These are phyloP conservation scores for Myxocyprinus asiaticus DNA, from an alignment of 2,113 vertebrate species.

Conservation along the genomic window DNA sequence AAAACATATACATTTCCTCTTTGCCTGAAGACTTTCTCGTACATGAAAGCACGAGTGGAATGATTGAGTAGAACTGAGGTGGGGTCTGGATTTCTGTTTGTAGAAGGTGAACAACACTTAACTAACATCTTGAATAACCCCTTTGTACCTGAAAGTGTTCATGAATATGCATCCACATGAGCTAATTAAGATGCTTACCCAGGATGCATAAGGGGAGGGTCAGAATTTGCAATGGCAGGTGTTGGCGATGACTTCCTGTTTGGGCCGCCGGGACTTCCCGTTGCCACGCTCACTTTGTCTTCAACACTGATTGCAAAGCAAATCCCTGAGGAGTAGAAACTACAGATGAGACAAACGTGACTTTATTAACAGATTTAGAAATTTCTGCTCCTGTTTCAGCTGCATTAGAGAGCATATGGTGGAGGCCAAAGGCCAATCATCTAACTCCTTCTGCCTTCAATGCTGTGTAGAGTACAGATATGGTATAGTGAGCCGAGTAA, in stretches of 20 bases:
- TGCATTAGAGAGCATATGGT: conserved; percentile 10
- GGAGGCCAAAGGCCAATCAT: conserved; percentile 27
- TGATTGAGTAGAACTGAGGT: background rate
- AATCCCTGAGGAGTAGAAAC: conserved; percentile 10
- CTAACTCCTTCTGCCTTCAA: background rate
- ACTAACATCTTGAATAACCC: background rate
- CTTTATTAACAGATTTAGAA: conserved; percentile 21
- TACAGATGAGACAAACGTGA: conserved; percentile 28
- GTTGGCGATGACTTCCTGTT: conserved; percentile 38
- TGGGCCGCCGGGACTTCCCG: conserved; percentile 31
- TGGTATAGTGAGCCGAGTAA: background rate
- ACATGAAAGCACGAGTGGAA: background rate
- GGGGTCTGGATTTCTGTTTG: background rate
- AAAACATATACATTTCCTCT: no score
- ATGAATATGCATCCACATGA: conserved; percentile 34
- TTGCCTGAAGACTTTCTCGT: background rate
- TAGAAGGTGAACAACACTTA: conserved; percentile 14
- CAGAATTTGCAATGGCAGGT: conserved; percentile 34
- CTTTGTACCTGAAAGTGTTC: conserved; percentile 1
- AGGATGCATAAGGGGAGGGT: conserved; percentile 25
- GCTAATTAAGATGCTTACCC: conserved; percentile 44
- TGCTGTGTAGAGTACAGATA: background rate
- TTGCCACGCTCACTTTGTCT: background rate
- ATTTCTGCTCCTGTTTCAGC: conserved; percentile 5
- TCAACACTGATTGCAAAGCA: background rate